Evolutionary conservation across 2,888 invertebrate genomes (phyloP).

Genomic region (Trimorus sp.): DNA sequence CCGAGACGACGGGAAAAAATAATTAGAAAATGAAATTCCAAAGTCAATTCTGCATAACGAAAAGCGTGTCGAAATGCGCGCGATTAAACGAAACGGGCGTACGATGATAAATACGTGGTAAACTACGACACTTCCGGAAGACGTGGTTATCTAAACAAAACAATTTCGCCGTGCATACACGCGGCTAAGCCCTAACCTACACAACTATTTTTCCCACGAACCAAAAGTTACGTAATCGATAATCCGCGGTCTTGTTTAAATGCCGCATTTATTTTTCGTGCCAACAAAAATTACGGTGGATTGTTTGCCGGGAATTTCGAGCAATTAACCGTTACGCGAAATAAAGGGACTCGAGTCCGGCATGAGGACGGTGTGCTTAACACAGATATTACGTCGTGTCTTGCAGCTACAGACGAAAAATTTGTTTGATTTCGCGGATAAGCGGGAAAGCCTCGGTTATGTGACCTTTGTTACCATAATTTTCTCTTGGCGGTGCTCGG

Average conservation of each 20-base stretch:
- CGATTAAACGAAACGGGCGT: background rate
- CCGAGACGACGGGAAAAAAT: constrained; percentile 37
- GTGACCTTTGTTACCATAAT: constrained; percentile 58
- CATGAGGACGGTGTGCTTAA: too few species aligned
- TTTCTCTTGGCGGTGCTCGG: constrained; percentile 34
- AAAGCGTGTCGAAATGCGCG: constrained; percentile 11
- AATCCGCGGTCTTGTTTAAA: constrained; percentile 31
- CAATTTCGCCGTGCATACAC: constrained; percentile 33
- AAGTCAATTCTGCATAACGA: constrained; percentile 32
- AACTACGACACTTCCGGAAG: constrained; percentile 48
- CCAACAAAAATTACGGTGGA: background rate
- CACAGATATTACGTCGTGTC: background rate
- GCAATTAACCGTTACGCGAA: constrained; percentile 13
- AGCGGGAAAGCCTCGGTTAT: constrained; percentile 36
- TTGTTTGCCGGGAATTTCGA: background rate
- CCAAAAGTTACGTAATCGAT: constrained; percentile 48
- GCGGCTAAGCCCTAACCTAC: background rate
- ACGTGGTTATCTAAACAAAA: constrained; percentile 45
- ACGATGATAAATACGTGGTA: constrained; percentile 17
- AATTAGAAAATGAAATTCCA: constrained; percentile 31
- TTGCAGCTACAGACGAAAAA: constrained; percentile 21
- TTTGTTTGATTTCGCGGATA: constrained; percentile 47
- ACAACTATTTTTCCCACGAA: constrained; percentile 50
- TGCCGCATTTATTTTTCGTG: constrained; percentile 23
- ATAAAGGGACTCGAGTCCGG: too few species aligned